Conservation (phyloP, 2,888 invertebrate species). For the Pseudolycoriella hygida region DNA sequence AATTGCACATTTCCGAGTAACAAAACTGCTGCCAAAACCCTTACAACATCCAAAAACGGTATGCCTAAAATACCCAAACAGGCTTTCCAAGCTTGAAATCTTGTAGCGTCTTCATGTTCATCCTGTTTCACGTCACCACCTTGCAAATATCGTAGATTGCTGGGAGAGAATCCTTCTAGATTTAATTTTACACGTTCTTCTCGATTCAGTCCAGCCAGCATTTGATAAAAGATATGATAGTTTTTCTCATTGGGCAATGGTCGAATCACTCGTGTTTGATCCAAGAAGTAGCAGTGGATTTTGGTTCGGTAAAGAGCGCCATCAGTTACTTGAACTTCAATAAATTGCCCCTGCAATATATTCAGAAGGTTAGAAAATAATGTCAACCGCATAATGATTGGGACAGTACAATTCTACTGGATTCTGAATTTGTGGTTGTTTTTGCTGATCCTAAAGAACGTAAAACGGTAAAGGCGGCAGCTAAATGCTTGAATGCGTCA, state of each 20-base stretch:
- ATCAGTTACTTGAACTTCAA: constrained; percentile 90
- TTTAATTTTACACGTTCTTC: constrained; percentile 78
- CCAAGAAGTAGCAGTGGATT: constrained; percentile 90
- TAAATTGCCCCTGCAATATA: constrained; percentile 68
- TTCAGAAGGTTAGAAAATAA: neutral
- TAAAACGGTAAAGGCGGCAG: constrained; percentile 87
- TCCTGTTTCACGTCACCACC: constrained; percentile 55
- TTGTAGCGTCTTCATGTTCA: constrained; percentile 49
- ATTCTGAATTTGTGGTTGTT: constrained; percentile 78
- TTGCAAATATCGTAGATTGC: constrained; percentile 66
- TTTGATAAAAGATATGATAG: constrained; percentile 94
- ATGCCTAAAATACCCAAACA: constrained; percentile 81
- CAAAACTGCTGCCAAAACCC: constrained; percentile 78
- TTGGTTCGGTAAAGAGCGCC: constrained; percentile 87
- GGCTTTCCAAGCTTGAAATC: constrained; percentile 86
- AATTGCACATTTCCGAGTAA: constrained; percentile 86
- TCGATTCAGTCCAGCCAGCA: constrained; percentile 71
- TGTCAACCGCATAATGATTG: neutral
- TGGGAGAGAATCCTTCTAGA: constrained; percentile 67
- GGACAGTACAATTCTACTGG: constrained; percentile 65
- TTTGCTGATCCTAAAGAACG: constrained; percentile 81
- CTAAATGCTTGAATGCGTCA: constrained; percentile 89
- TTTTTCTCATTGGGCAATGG: constrained; percentile 79
- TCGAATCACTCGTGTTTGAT: constrained; percentile 79
- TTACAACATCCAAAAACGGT: constrained; percentile 82